These are phyloP conservation scores for Cryptocephalus moraei DNA, from an alignment of 2,888 invertebrate genomes.

Conservation along the genomic window DNA sequence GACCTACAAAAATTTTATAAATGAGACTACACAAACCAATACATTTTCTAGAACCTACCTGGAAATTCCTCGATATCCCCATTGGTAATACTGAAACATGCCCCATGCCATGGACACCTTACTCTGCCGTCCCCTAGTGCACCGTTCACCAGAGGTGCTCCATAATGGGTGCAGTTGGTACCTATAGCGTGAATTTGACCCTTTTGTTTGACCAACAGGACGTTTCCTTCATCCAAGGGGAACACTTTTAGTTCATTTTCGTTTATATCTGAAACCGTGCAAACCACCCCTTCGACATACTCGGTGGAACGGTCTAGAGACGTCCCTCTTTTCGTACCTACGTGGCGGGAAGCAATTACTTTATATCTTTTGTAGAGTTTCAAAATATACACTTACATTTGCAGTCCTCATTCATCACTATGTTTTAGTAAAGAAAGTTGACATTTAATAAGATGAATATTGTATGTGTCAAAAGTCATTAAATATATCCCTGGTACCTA, in stretches of 20 bases:
- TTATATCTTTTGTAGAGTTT: no score
- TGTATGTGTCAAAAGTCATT: no score
- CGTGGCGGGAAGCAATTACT: no score
- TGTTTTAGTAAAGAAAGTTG: no score
- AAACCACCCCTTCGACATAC: constrained; percentile 62
- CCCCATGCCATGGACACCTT: constrained; percentile 94
- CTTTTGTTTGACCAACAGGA: constrained; percentile 75
- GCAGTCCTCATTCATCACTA: no score
- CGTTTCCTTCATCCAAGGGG: constrained; percentile 59
- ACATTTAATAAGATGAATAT: no score
- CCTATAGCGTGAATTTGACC: constrained; percentile 75
- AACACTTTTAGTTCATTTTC: constrained; percentile 75
- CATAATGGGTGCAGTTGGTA: constrained; percentile 87
- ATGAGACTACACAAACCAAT: constrained; percentile 50
- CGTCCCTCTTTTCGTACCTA: constrained; percentile 1
- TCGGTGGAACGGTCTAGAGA: constrained; percentile 24
- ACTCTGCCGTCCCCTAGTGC: constrained; percentile 72
- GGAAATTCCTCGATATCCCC: constrained; percentile 92
- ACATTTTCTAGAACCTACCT: no score
- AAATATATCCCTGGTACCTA: no score
- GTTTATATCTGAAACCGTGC: constrained; percentile 55
- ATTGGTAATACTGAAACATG: constrained; percentile 78
- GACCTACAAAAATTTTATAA: constrained; percentile 66
- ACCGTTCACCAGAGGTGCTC: constrained; percentile 75
- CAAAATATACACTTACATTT: no score